Base-by-base conservation (phyloP, 2,797 vertebrate genomes). In the Enteromius paludinosus region DNA sequence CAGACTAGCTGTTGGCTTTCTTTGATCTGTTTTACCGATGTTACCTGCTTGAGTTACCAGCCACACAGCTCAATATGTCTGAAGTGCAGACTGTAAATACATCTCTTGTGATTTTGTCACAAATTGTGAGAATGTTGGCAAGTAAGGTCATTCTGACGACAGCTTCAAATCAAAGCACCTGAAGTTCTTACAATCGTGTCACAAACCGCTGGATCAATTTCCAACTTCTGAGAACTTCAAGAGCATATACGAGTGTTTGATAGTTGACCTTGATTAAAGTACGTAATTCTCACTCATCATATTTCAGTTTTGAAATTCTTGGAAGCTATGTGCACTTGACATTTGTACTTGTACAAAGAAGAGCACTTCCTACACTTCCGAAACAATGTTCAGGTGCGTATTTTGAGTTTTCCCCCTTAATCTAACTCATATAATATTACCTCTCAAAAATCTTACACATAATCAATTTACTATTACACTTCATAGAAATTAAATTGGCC, bases 181-280 rank as follows among this genome's bases (percentile, higher is more conserved):
- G 18, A 43, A 25, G n/a, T 59, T 59, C 23, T 61, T 80, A 59
- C 38, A 72, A 72, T 47, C 28, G 15, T 49, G 59, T 76, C 73
- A 70, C 52, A 79, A 62, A 47, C 30, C 38, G 3, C 30, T 49
- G 59, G 15, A 38, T 73, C 9, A 28, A 62, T 73, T 52, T 62
- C 59, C 56, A 49, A 38, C 69, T 73, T 81, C 59, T 73, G 69
- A 73, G 35, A 59, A 33, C 66, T 59, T 43, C 65, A 70, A 28
- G 23, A 59, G 65, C 17, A 20, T 38, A 61, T 71, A 18, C 12
- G 10, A 64, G 5, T 35, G 79, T 64, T 41, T 81, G 69, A 64
- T 20, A 52, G 56, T 64, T 45, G 70, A 28, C 76, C 64, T 81
- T 84, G 74, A 82, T 72, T 78, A 56, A 52, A 71, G 66, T 45